phyloP scores from a whole-genome alignment of 2,888 invertebrate genomes.

The Ormia ochracea region DNA sequence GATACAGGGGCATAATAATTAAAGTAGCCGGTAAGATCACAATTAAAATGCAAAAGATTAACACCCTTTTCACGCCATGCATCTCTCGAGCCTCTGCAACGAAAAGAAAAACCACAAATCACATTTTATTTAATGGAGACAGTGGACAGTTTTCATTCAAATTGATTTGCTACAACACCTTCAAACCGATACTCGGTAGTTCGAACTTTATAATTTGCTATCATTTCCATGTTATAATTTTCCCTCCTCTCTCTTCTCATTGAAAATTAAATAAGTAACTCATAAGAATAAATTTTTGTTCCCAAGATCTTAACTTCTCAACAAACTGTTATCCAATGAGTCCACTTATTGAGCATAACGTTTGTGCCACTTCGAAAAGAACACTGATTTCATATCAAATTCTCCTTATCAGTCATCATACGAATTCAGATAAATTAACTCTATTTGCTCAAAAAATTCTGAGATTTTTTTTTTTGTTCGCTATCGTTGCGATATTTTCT shows the following conservation, averaged over 20 bases:
- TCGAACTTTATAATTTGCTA: slow-evolving; percentile 61
- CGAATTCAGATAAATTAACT: slow-evolving; percentile 46
- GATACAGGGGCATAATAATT: slow-evolving; percentile 86
- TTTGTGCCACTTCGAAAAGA: not conserved
- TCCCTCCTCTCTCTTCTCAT: not conserved
- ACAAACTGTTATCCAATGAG: slow-evolving; percentile 54
- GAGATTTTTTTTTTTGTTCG: slow-evolving; percentile 15
- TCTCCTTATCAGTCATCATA: slow-evolving; percentile 46
- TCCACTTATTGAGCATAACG: not conserved
- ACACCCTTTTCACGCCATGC: slow-evolving; percentile 87
- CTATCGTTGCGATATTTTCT: slow-evolving; percentile 12
- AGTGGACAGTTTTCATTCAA: not conserved
- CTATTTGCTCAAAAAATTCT: slow-evolving; percentile 48
- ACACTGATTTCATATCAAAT: slow-evolving; percentile 35
- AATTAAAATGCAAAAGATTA: slow-evolving; percentile 86
- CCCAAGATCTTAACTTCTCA: slow-evolving; percentile 41
- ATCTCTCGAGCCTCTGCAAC: slow-evolving; percentile 83
- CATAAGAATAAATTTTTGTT: not conserved
- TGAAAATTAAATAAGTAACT: not conserved
- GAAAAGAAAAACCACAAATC: not conserved
- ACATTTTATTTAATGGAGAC: too few species aligned
- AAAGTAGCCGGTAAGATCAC: slow-evolving; percentile 85
- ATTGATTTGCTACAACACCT: slow-evolving; percentile 65
- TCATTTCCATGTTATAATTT: slow-evolving; percentile 39
- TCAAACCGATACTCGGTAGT: slow-evolving; percentile 73